Conservation (phyloP, 2,113 vertebrate species). For the Callipepla californica region DNA sequence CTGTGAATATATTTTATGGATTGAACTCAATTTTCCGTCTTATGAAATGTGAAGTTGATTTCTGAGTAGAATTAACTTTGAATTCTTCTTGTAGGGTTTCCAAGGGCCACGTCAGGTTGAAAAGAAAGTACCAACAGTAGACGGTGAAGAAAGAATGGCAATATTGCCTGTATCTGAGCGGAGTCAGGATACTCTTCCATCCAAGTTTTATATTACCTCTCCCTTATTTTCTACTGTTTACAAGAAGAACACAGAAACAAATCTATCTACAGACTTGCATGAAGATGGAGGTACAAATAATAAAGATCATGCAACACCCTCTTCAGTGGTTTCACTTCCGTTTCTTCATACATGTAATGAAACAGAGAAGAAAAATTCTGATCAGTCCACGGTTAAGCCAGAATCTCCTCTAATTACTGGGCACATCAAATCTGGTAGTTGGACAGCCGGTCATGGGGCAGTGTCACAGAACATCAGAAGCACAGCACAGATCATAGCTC, state of each 20-base stretch:
- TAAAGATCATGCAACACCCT: not conserved
- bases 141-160: not conserved
- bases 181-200: constrained; percentile 1
- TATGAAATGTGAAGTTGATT: not conserved
- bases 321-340: not conserved
- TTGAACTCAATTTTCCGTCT: not conserved
- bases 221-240: constrained; percentile 68
- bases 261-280: not conserved
- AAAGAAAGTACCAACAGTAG: constrained; percentile 59
- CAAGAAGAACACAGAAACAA: constrained; percentile 19
- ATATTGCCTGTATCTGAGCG: not conserved
- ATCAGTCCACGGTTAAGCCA: not conserved
- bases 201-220: constrained; percentile 41
- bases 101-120: constrained; percentile 75
- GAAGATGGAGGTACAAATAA: not conserved
- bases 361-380: not conserved
- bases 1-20: not conserved
- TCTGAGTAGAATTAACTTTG: not conserved
- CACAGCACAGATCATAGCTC: constrained; percentile 80
- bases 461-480: constrained; percentile 75
- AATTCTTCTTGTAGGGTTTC: constrained; percentile 74
- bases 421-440: not conserved
- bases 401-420: not conserved
- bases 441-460: not conserved
- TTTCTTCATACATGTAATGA: not conserved